Conservation (phyloP, 2,797 vertebrate species). For the Geotrypetes seraphini region DNA sequence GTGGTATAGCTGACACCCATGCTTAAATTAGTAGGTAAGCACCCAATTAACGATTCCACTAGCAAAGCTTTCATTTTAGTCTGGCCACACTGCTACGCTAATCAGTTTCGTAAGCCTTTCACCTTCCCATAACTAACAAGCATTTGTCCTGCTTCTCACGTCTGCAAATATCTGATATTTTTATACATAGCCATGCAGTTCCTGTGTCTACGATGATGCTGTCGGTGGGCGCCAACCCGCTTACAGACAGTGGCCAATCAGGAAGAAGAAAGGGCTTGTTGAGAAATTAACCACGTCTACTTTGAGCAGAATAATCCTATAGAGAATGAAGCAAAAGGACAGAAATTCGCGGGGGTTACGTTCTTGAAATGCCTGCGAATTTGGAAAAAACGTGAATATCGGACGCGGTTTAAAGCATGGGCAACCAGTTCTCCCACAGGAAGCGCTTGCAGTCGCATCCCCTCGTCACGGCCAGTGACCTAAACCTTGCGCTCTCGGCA, state of each 20-base stretch:
- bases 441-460: no score
- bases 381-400: no score
- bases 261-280: constrained; percentile 13
- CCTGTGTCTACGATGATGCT: constrained; percentile 25
- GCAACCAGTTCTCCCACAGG: no score
- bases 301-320: no score
- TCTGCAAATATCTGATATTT: constrained; percentile 40
- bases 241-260: not conserved
- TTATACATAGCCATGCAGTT: constrained; percentile 39
- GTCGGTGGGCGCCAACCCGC: no score
- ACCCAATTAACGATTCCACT: constrained; percentile 55
- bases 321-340: no score
- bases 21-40: constrained; percentile 65
- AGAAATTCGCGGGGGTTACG: no score
- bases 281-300: no score
- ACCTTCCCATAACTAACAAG: constrained; percentile 56
- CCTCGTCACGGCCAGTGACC: no score
- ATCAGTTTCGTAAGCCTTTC: constrained; percentile 56
- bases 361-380: no score
- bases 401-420: no score
- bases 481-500: no score
- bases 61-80: constrained; percentile 53
- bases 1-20: constrained; percentile 50
- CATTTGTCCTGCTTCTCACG: constrained; percentile 45
- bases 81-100: constrained; percentile 54